Percentiles rank a stretch among this genome's conserved stretches.
phyloP scores from a whole-genome alignment of 1,140 invertebrate genomes.

The Panagrolaimus sp. region DNA sequence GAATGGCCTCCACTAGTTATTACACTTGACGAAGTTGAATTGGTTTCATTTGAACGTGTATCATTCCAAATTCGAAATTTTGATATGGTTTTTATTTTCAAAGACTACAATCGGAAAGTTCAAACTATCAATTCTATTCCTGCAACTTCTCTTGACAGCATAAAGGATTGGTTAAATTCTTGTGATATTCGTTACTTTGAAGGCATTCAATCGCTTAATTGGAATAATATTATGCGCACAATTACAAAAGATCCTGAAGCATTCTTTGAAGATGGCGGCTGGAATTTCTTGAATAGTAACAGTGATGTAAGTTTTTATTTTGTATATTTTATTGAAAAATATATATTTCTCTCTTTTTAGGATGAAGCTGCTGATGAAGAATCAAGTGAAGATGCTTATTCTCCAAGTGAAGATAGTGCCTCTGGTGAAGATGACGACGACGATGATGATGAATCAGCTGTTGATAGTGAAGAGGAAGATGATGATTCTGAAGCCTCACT shows the following conservation, averaged over 20 bases:
- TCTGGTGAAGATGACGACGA: constrained; percentile 39
- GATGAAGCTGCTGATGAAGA: constrained; percentile 58
- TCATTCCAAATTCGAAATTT: constrained; percentile 98
- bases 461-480: constrained; percentile 57
- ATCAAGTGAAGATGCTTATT: constrained; percentile 40
- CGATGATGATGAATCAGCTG: constrained; percentile 56
- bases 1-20: constrained; percentile 99
- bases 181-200: constrained; percentile 96
- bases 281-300: constrained; percentile 94
- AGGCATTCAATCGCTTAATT: constrained; percentile 95
- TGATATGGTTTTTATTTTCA: constrained; percentile 99
- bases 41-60: constrained; percentile 97
- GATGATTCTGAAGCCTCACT: constrained; percentile 59
- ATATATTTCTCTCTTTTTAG: too few relatives aligned
- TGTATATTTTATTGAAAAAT: too few relatives aligned
- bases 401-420: constrained; percentile 39
- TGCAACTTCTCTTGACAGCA: constrained; percentile 95
- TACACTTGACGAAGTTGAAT: constrained; percentile 89
- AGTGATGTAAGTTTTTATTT: constrained; percentile 65
- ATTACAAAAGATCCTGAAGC: constrained; percentile 96
- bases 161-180: constrained; percentile 95
- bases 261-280: constrained; percentile 96
- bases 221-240: constrained; percentile 99
- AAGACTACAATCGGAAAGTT: constrained; percentile 88
- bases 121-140: constrained; percentile 95